Base-by-base conservation (phyloP, 2,888 invertebrate species). In the Scaptomyza reducta region DNA sequence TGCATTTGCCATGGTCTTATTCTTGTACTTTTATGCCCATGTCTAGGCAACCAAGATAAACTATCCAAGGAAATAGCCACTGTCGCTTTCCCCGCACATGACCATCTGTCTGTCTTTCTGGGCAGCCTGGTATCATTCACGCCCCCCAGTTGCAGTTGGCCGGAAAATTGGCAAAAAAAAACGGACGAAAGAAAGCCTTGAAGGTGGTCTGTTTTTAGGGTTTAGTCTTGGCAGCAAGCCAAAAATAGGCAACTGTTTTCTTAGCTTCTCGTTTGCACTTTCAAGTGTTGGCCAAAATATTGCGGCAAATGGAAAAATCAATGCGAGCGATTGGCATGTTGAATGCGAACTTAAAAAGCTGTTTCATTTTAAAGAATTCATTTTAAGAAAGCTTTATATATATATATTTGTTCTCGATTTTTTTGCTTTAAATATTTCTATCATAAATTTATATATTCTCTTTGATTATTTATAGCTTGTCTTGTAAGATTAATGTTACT, bases 221-320 rank as follows among this genome's bases (percentile, higher is more conserved):
- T 45, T 63, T 38, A 18, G 51, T 25, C 50, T 67, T 81, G 85
- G 75, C 75, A 62, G 11, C 6, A 38, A 47, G 70, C 82, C 80
- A 72, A 72, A 55, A 70, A 22, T 16, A 29, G 29, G 14, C 22
- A 46, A 53, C 54, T 57, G 25, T 25, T 18, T 42, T n/a, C n/a
- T 35, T 50, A 2, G 1, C 45, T 6, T 7, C 5, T 40, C 11
- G 16, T 3, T 11, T 47, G 70, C 70, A 68, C 70, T 80, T 66
- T 45, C 47, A 59, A 54, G 38, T 40, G 16, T 14, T 40, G 38
- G 49, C 49, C 46, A 42, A 68, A 70, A 74, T 44, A 54, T 50
- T 38, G 45, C 35, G 49, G 50, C 18, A 74, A 74, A 80, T 62
- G 63, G 50, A 75, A 79, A 75, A 79, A 82, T 79, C 79, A 79